These are phyloP conservation scores for Thalassophryne amazonica DNA, from an alignment of 2,797 vertebrate species.

Conservation along the genomic window DNA sequence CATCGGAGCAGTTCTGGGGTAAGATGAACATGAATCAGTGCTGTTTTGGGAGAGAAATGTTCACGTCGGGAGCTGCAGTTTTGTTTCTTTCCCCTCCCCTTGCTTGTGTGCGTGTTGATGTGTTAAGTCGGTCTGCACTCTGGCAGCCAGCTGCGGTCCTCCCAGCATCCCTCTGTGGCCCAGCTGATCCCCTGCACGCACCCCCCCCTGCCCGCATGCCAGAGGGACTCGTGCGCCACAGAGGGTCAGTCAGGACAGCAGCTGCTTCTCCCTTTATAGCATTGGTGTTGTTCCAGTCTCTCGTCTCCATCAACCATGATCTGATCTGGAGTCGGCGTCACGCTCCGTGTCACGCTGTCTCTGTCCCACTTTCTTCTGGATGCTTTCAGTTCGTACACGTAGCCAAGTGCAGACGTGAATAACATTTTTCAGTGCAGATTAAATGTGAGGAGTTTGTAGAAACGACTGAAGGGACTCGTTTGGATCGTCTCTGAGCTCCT, in stretches of 20 bases:
- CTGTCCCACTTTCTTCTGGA: conserved; percentile 16
- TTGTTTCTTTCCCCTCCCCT: neutral
- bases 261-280: conserved; percentile 50
- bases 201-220: conserved; percentile 38
- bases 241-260: conserved; percentile 64
- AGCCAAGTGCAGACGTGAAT: conserved; percentile 20
- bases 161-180: conserved; percentile 65
- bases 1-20: conserved; percentile 87
- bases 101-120: conserved; percentile 4
- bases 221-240: conserved; percentile 72
- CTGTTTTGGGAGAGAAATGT: neutral
- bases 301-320: conserved; percentile 28
- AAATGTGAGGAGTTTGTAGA: conserved; percentile 29
- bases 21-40: conserved; percentile 59
- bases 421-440: conserved; percentile 18
- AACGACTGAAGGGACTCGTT: conserved; percentile 32
- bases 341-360: conserved; percentile 4
- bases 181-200: conserved; percentile 57
- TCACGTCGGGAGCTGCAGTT: neutral
- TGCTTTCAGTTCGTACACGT: neutral
- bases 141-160: conserved; percentile 74
- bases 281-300: conserved; percentile 42
- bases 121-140: conserved; percentile 31
- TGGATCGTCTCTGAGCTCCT: conserved; percentile 22
- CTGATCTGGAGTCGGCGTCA: conserved; percentile 27